Conservation (phyloP, 2,797 vertebrate genomes). For the Todus mexicanus region DNA sequence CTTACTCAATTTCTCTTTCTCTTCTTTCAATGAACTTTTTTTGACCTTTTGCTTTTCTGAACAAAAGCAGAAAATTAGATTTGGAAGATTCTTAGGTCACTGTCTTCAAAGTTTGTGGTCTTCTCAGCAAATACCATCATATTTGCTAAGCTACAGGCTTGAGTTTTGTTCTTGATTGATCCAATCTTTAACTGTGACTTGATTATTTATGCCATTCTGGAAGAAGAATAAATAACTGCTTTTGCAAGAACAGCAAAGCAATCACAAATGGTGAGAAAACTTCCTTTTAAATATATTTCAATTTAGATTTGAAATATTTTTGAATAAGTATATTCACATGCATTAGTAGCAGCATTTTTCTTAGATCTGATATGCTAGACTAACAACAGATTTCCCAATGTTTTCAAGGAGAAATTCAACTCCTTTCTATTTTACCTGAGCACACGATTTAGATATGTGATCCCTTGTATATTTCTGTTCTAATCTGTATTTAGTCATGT, state of each 20-base stretch:
- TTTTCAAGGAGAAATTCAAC: slow-evolving; percentile 41
- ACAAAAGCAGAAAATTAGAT: not conserved
- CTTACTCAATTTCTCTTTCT: not conserved
- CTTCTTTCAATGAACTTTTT: not conserved
- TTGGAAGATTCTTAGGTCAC: not conserved
- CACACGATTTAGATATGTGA: not conserved
- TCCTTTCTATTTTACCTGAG: not conserved
- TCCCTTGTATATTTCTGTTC: not conserved
- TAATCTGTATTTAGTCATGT: slow-evolving; percentile 31
- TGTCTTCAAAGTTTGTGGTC: not conserved
- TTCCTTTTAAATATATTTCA: not conserved
- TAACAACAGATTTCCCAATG: not conserved
- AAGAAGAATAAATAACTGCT: not conserved
- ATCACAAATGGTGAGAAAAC: not conserved
- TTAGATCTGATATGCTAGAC: not conserved
- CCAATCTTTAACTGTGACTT: not conserved
- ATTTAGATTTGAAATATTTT: not conserved
- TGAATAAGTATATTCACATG: not conserved
- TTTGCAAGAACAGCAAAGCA: not conserved
- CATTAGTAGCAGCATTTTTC: not conserved
- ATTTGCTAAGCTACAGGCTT: not conserved
- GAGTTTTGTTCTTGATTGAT: not conserved
- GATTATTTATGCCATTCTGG: not conserved
- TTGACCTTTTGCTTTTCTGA: not conserved
- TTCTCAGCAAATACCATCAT: not conserved